Conservation (phyloP, 2,113 vertebrate genomes). For the Falco punctatus region DNA sequence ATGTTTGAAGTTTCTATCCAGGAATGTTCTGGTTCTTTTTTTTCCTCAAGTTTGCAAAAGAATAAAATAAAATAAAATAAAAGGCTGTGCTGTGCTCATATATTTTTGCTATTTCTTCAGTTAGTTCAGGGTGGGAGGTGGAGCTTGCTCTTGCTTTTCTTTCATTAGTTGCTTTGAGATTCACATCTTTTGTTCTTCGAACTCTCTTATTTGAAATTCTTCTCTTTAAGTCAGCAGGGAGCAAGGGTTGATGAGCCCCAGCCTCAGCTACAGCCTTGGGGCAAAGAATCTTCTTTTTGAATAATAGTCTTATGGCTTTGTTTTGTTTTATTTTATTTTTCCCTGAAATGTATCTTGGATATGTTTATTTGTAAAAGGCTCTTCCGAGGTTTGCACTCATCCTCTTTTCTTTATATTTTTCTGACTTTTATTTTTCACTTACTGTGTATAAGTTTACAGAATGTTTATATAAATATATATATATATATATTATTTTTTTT, state of each 20-base stretch:
- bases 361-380: conserved; percentile 28
- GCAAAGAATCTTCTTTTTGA: conserved; percentile 62
- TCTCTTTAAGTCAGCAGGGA: conserved; percentile 56
- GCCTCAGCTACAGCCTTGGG: conserved; percentile 38
- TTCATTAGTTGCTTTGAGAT: conserved; percentile 71
- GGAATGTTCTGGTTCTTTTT: not conserved
- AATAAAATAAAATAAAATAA: not conserved
- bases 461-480: no score
- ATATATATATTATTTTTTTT: no score
- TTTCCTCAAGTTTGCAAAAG: not conserved
- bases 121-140: conserved; percentile 12
- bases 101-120: conserved; percentile 14
- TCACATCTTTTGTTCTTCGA: conserved; percentile 61
- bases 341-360: not conserved
- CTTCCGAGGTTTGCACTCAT: not conserved
- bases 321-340: conserved; percentile 20
- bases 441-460: not conserved
- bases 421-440: not conserved
- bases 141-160: conserved; percentile 18
- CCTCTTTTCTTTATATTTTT: not conserved
- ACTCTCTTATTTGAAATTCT: conserved; percentile 42
- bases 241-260: conserved; percentile 47
- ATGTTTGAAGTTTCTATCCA: conserved; percentile 35
- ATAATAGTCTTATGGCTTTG: not conserved
- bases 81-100: not conserved